A percentile compares a stretch with the other conserved stretches of the same genome.
These are phyloP conservation scores for Acanthosepion pharaonis DNA, from an alignment of 2,888 invertebrate genomes.

Conservation along the genomic window DNA sequence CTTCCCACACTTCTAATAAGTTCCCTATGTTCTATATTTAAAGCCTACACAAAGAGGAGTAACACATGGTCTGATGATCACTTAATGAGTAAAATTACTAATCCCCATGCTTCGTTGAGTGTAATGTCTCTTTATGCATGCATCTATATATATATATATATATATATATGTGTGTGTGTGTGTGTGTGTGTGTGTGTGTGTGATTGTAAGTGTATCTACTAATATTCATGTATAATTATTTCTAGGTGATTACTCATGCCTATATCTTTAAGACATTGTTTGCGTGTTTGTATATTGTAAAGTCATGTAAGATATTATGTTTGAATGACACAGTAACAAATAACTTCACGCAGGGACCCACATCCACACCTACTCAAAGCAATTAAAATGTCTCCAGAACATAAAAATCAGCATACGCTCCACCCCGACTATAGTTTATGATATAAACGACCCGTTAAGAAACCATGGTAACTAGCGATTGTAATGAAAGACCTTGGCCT, in stretches of 20 bases:
- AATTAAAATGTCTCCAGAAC: neutral
- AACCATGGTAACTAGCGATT: neutral
- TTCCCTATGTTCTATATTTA: too few species aligned
- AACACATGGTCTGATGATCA: too few species aligned
- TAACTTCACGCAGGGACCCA: neutral
- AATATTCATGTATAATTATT: neutral
- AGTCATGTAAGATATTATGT: too few species aligned
- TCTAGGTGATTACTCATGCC: neutral
- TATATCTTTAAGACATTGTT: neutral
- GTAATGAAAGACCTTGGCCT: neutral
- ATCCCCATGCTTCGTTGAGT: too few species aligned
- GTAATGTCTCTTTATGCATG: too few species aligned
- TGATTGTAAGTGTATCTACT: too few species aligned
- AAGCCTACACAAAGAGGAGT: too few species aligned
- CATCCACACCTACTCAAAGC: neutral
- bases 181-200: too few species aligned
- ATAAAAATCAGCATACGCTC: neutral
- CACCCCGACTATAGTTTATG: neutral
- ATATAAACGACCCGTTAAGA: neutral
- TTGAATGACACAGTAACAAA: neutral
- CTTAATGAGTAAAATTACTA: too few species aligned
- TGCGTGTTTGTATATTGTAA: too few species aligned
- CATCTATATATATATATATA: neutral
- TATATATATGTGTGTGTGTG: neutral
- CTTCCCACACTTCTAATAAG: too few species aligned